A percentile compares a stretch with the other conserved stretches of the same genome.
phyloP scores from a whole-genome alignment of 1,140 invertebrate genomes.

The Drosophila malerkotliana region DNA sequence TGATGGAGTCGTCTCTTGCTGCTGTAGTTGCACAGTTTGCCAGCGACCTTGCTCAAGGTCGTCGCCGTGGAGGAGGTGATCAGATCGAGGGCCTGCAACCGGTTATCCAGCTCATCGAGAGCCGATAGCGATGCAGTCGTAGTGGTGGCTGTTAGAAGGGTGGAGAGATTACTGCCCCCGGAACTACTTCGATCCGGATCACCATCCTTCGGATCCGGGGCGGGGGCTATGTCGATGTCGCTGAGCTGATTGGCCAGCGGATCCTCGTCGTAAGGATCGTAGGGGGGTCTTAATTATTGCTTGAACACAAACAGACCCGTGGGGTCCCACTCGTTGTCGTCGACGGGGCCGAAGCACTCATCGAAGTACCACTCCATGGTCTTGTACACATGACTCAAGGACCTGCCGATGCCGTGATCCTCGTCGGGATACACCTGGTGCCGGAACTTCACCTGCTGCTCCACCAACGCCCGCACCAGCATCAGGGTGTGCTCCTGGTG shows the following conservation, averaged over 20 bases:
- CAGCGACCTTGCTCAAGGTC: constrained; percentile 67
- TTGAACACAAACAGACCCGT: constrained; percentile 83
- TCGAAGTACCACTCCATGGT: constrained; percentile 94
- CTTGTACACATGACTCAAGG: constrained; percentile 90
- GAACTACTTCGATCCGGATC: constrained; percentile 19
- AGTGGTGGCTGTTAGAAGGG: constrained; percentile 36
- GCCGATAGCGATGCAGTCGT: constrained; percentile 59
- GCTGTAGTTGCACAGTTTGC: constrained; percentile 71
- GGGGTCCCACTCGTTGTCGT: constrained; percentile 89
- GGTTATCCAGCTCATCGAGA: constrained; percentile 67
- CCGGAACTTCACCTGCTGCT: constrained; percentile 90
- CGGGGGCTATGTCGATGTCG: constrained; percentile 61
- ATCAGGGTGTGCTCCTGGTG: constrained; percentile 93
- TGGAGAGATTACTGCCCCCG: constrained; percentile 40
- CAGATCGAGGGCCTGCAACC: constrained; percentile 63
- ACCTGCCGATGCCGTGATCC: constrained; percentile 89
- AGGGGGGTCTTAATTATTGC: constrained; percentile 83
- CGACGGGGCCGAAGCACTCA: constrained; percentile 90
- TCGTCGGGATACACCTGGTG: constrained; percentile 94
- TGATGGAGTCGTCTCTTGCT: constrained; percentile 68
- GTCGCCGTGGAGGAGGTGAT: constrained; percentile 72
- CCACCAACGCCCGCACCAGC: constrained; percentile 90
- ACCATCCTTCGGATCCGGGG: constrained; percentile 28
- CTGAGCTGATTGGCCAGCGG: constrained; percentile 74
- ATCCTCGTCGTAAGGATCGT: constrained; percentile 80